Conservation (phyloP, 2,888 invertebrate species). For the Tenodera sinensis region DNA sequence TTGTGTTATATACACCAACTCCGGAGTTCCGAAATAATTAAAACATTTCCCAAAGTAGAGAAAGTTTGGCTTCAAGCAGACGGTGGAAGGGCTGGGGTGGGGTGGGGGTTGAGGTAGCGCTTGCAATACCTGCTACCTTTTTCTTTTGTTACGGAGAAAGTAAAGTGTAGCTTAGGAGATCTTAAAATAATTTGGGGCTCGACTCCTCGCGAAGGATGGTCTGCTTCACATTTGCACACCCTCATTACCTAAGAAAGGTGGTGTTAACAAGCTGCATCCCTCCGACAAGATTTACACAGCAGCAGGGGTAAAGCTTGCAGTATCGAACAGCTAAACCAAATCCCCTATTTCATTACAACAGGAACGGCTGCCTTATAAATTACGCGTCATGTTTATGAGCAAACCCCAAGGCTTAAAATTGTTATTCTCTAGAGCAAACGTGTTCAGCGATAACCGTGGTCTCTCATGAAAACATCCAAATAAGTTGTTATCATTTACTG, state of each 20-base stretch:
- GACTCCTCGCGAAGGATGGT: background rate
- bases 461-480: too few species aligned
- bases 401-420: background rate
- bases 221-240: background rate
- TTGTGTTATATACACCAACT: background rate
- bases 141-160: background rate
- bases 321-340: background rate
- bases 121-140: background rate
- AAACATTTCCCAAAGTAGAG: background rate
- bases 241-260: background rate
- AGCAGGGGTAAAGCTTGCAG: background rate
- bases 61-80: background rate
- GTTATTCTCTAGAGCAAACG: background rate
- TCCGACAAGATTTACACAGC: too few species aligned
- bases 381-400: background rate
- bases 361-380: background rate
- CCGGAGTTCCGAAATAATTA: background rate
- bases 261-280: background rate
- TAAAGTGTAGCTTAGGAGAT: background rate
- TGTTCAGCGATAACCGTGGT: too few species aligned
- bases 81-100: too few species aligned
- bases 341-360: background rate
- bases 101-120: background rate
- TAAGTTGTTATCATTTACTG: too few species aligned
- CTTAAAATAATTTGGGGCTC: background rate